Evolutionary conservation across 2,888 invertebrate genomes (phyloP).

Genomic region (Nomada flava): DNA sequence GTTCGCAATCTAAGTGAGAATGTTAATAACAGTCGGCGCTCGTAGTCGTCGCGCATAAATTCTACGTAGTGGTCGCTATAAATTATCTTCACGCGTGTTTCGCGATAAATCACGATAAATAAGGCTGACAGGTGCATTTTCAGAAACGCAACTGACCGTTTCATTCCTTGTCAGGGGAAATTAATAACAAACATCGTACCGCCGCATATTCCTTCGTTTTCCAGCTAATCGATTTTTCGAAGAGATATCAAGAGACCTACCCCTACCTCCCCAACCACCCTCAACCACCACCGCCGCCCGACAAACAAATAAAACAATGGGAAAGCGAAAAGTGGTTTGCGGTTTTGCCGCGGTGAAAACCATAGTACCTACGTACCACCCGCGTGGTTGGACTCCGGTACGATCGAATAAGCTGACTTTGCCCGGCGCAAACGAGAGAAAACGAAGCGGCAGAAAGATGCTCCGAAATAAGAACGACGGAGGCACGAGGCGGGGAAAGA

Average conservation of each 20-base stretch:
- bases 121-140: not conserved
- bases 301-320: constrained; percentile 3
- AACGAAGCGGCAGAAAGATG: no score
- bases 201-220: constrained; percentile 32
- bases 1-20: constrained; percentile 21
- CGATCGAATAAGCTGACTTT: no score
- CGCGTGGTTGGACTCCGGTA: constrained; percentile 57
- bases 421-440: constrained; percentile 30
- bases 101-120: constrained; percentile 38
- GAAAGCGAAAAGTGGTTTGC: constrained; percentile 52
- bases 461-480: no score
- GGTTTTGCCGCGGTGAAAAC: constrained; percentile 64
- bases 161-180: constrained; percentile 21
- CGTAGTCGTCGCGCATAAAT: constrained; percentile 10
- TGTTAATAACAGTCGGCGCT: constrained; percentile 19
- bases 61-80: constrained; percentile 4
- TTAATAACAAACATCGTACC: constrained; percentile 31
- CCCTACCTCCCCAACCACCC: not conserved
- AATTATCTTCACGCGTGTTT: constrained; percentile 25
- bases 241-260: constrained; percentile 24
- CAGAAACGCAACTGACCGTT: constrained; percentile 4
- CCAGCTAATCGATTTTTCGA: constrained; percentile 37
- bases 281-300: no score
- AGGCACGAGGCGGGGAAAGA: no score
- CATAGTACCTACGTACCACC: constrained; percentile 63